A percentile compares a stretch with the other conserved stretches of the same genome.
phyloP scores from a whole-genome alignment of 2,797 vertebrate genomes.

The Parauchenoglanis punctatus region DNA sequence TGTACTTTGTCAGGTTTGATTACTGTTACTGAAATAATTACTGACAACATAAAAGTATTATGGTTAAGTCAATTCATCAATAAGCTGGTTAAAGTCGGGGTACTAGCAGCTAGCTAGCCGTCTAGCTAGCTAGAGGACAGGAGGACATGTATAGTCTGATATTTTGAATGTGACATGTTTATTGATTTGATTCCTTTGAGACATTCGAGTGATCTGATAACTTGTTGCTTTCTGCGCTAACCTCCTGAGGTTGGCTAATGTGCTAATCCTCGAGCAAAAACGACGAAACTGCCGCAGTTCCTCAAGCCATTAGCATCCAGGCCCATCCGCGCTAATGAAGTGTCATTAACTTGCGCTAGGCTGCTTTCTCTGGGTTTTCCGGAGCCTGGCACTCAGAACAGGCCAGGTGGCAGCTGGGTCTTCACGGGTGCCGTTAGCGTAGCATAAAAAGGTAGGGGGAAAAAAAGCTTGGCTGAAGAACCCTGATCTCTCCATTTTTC shows the following conservation, averaged over 20 bases:
- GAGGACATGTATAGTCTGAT: too few species aligned
- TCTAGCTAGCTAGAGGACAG: too few species aligned
- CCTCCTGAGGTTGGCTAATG: background rate
- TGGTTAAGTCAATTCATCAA: background rate
- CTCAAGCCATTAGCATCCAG: slow-evolving; percentile 45
- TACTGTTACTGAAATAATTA: background rate
- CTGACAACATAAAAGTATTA: background rate
- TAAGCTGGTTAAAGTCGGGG: background rate
- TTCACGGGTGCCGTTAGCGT: slow-evolving; percentile 50
- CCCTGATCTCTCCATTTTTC: slow-evolving; percentile 27
- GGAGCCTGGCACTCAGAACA: slow-evolving; percentile 49
- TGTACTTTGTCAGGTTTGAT: background rate
- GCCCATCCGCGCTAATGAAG: slow-evolving; percentile 48
- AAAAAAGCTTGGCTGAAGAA: slow-evolving; percentile 44
- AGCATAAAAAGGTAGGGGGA: slow-evolving; percentile 47
- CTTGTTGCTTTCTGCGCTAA: background rate
- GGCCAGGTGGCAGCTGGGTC: slow-evolving; percentile 59
- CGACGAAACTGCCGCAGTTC: background rate
- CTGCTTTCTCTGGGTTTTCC: slow-evolving; percentile 49
- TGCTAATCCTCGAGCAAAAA: background rate
- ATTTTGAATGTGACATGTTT: background rate
- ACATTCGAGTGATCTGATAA: background rate
- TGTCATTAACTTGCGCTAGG: slow-evolving; percentile 53
- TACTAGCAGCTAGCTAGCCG: background rate
- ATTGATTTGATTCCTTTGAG: background rate